Base-by-base conservation (phyloP, 2,113 vertebrate genomes). In the Orcinus orca region DNA sequence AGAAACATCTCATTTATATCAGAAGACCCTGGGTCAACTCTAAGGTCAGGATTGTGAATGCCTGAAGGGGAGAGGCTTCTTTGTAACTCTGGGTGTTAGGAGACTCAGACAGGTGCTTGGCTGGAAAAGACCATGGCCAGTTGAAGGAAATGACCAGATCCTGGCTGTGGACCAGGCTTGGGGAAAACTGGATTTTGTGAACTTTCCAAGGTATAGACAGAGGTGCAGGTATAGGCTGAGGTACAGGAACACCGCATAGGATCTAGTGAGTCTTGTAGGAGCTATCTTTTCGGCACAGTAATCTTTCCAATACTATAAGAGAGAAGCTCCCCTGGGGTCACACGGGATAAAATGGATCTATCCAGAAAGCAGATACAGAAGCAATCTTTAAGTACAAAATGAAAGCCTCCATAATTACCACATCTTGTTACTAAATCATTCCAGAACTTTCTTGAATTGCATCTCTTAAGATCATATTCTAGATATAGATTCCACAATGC, bases 391-490 rank as follows among this genome's bases (percentile, higher is more conserved):
- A 80, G 76, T 44, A 68, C 68, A 86, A 89, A 92, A 70, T 87
- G 26, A 92, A 97, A 87, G 25, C 11, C 60, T 94, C 23, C 88
- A 90, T 97, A 76, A 88, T 62, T 76, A 81, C 14, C 33, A 60
- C 17, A 67, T 71, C 76, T 97, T 92, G 41, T 96, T 96, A 74
- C 88, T 82, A 84, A 81, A 77, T 84, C 65, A 71, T 93, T 94
- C 80, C 85, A 98, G 88, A 95, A 97, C 62, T 92, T 81, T 85
- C 92, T 96, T 91, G 87, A 91, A 93, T 53, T 76, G 53, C 38
- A 85, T 76, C 67, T 95, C n/a, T 77, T 26, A 71, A 53, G 53
- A 65, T 62, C 84, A 80, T 81, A 90, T 95, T 98, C 98, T 97
- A 97, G 93, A 97, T 94, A 91, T 91, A 84, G 84, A 70, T 58